Conservation (phyloP, 2,797 vertebrate genomes). For the Urosaurus nigricauda region DNA sequence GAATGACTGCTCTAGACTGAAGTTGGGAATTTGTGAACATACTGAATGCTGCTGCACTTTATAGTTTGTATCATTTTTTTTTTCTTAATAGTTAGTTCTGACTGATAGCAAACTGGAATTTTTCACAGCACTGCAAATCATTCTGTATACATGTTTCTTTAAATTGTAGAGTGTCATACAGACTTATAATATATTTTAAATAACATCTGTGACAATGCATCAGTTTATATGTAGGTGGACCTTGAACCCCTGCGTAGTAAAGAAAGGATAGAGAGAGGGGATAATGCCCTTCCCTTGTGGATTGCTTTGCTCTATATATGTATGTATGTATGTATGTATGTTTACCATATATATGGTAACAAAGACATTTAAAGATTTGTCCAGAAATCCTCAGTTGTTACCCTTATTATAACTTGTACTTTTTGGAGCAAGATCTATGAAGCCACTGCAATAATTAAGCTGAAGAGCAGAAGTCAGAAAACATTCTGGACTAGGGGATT, state of each 20-base stretch:
- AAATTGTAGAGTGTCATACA: neutral
- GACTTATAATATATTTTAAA: neutral
- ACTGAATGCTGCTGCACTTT: conserved; percentile 41
- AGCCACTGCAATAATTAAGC: conserved; percentile 50
- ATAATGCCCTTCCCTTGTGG: conserved; percentile 15
- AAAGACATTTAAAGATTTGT: conserved; percentile 48
- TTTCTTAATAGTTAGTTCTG: conserved; percentile 42
- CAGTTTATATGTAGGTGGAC: conserved; percentile 3
- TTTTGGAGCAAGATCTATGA: conserved; percentile 38
- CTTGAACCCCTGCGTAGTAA: conserved; percentile 7
- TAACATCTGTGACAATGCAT: neutral
- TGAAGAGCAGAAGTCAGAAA: conserved; percentile 39
- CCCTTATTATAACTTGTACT: conserved; percentile 11
- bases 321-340: neutral
- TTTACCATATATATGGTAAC: conserved; percentile 34
- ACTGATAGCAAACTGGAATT: conserved; percentile 55
- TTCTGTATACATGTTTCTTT: neutral
- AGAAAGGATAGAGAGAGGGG: conserved; percentile 26
- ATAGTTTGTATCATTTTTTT: conserved; percentile 24
- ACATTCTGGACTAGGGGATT: conserved; percentile 32
- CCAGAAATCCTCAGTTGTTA: conserved; percentile 43
- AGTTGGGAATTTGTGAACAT: conserved; percentile 25
- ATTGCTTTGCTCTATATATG: neutral
- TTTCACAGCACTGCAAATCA: conserved; percentile 49
- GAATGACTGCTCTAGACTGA: neutral